Base-by-base conservation (phyloP, 2,888 invertebrate species). In the Ophion slaviceki region DNA sequence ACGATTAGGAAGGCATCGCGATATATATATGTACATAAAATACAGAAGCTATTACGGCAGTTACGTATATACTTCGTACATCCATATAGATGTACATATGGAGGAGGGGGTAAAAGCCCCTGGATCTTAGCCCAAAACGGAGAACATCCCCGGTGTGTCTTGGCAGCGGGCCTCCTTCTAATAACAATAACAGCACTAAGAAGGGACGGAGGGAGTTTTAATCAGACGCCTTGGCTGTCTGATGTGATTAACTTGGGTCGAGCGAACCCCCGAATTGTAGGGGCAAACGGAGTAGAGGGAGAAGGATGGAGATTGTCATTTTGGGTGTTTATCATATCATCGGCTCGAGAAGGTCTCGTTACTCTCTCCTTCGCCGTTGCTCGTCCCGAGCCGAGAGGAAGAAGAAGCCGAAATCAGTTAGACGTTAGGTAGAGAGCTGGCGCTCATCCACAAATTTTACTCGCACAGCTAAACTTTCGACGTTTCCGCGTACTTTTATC, bases 321-420 rank as follows among this genome's bases (percentile, higher is more conserved):
- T 91, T 84, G 89, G 90, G 90, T 91, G 91, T 91, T 91, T 91
- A 92, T 92, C 91, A 90, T 91, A 91, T 91, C 91, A 92, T 82
- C 87, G 87, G 87, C 77, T 81, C 74, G 64, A 84, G 87, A 88
- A 86, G 83, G 74, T 88, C 77, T 89, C 87, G 87, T 87, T 87
- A 40, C 40, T 84, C 88, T 85, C 45, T 70, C 14, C 61, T 20
- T 36, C 53, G 14, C 67, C 20, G 80, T 80, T 72, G 45, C 78
- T 81, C 74, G 45, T 62, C 67, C 17, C 28, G 20, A 45, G 85
- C 11, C 20, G 62, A 47, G 53, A 17, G 70, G 61, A 45, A 75
- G 53, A 57, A 17, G 84, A 66, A 71, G 76, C 40, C 40, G 59
- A 45, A 36, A 53, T 57, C 10, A 68, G 59, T 40, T 45, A 24